A percentile compares a stretch with the other conserved stretches of the same genome.
phyloP scores from a whole-genome alignment of 2,113 vertebrate species.

The Silurus meridionalis region DNA sequence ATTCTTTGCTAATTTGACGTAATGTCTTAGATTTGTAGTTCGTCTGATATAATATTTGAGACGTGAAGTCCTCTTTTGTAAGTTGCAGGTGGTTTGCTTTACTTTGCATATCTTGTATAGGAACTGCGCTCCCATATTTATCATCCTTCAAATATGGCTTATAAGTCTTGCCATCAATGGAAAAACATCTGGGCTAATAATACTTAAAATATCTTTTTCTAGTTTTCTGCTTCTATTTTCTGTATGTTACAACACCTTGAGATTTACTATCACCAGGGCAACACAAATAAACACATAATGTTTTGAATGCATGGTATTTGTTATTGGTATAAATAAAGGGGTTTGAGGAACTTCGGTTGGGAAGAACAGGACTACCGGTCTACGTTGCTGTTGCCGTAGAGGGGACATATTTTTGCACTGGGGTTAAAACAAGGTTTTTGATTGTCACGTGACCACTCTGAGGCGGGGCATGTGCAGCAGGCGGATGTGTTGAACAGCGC shows the following conservation, averaged over 20 bases:
- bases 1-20: neutral
- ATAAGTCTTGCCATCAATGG: neutral
- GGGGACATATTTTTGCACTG: constrained; percentile 37
- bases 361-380: neutral
- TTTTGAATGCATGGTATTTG: constrained; percentile 53
- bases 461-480: constrained; percentile 78
- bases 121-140: constrained; percentile 57
- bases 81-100: neutral
- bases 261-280: too few species aligned
- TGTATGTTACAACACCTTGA: neutral
- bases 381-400: constrained; percentile 19
- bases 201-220: too few species aligned
- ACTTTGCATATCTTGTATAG: constrained; percentile 10
- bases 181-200: neutral
- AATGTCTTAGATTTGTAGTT: neutral
- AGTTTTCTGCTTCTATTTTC: neutral
- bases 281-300: neutral
- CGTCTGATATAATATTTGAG: neutral
- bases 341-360: constrained; percentile 9
- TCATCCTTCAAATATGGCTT: neutral
- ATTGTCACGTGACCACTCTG: constrained; percentile 79
- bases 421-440: constrained; percentile 70
- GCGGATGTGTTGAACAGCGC: constrained; percentile 79
- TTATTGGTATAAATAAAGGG: constrained; percentile 48
- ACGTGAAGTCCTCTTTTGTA: neutral